Evolutionary conservation across 2,113 vertebrate species (phyloP).

Genomic region (Cynopterus brachyotis): DNA sequence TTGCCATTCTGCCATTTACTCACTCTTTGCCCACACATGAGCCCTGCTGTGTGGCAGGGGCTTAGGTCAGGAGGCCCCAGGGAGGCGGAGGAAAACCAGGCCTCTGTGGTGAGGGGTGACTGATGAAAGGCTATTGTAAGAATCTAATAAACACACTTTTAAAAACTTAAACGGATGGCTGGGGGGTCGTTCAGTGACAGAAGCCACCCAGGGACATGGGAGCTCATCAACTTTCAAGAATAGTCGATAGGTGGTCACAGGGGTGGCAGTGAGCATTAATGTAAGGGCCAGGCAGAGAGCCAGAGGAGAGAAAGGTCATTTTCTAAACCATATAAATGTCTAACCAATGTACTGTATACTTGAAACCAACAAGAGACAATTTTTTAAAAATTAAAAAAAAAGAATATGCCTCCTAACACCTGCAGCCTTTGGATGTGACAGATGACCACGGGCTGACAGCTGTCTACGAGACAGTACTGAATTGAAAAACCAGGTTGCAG

Average conservation of each 20-base stretch:
- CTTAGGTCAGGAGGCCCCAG: not conserved
- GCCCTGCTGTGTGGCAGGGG: not conserved
- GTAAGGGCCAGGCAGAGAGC: too few relatives aligned
- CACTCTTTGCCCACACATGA: not conserved
- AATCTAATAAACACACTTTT: not conserved
- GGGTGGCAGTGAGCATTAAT: too few relatives aligned
- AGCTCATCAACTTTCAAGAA: not conserved
- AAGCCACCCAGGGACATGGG: not conserved
- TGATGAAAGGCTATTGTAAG: not conserved
- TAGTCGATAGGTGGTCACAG: too few relatives aligned
- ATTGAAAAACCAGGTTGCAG: not conserved
- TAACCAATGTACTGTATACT: too few relatives aligned
- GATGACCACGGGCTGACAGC: not conserved
- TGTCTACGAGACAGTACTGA: too few relatives aligned
- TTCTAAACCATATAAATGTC: too few relatives aligned
- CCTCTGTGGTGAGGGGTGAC: not conserved
- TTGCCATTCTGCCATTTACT: not conserved
- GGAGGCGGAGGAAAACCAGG: not conserved
- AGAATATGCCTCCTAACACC: not conserved
- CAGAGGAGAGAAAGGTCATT: too few relatives aligned
- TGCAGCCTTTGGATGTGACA: not conserved
- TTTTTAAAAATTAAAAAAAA: not conserved
- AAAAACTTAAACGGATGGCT: not conserved
- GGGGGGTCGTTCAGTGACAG: not conserved
- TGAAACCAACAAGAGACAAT: too few relatives aligned